Base-by-base conservation (phyloP, 2,888 invertebrate species). In the Beris morrisii region DNA sequence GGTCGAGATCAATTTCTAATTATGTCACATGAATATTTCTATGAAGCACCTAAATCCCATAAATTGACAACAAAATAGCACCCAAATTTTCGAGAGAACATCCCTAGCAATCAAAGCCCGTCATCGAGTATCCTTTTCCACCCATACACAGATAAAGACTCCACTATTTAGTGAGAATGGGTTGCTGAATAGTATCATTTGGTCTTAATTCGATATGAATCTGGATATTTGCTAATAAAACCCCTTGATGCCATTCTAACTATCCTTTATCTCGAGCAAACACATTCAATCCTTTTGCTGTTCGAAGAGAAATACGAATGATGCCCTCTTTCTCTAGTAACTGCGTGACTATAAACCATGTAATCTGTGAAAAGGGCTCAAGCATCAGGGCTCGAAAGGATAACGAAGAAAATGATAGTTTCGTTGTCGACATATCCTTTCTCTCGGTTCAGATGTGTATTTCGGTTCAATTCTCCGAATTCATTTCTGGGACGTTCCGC, bases 141-240 rank as follows among this genome's bases (percentile, higher is more conserved):
- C 38, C 5, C 43, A 13, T 11, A 22, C 22, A 56, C 6, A 43
- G 28, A 59, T 59, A 59, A 59, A 59, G 48, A 59, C 58, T 59
- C 31, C 46, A 59, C 58, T 48, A 59, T 48, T 59, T 48, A 59
- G 48, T 59, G 48, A 48, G 31, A 53, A 46, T 59, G 30, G 48
- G 15, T 31, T 31, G 13, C 13, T n/a, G 30, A 48, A 59, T 59
- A 48, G 48, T 59, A 48, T 31, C 48, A 59, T 59, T 59, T 31
- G 15, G 31, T 30, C 32, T 59, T 59, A 13, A 59, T 59, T 59
- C 58, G 58, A 59, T 59, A 59, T 46, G 30, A 46, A 59, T 59
- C 58, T 59, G 58, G 48, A 30, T 32, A 59, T 59, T 59, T 46
- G 31, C 58, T 59, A 59, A 59, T 59, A 59, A 59, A 59, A 59